Evolutionary conservation across 2,888 invertebrate species (phyloP), one percentile per base, ranked within the genome.

Genomic region (Thalpophila matura): DNA sequence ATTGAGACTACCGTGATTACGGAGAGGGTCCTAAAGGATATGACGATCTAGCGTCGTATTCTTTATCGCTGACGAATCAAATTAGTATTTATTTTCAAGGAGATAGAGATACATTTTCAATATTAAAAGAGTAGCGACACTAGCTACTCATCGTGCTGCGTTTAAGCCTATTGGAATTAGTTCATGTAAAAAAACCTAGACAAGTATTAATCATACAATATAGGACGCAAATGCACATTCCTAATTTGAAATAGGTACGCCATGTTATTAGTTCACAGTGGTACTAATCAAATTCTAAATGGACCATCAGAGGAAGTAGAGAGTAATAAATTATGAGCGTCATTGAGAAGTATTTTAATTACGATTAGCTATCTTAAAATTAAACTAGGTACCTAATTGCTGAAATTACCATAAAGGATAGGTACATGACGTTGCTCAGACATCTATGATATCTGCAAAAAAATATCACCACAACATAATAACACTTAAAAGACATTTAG

Each of bases 401-500:
- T 26, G 16, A 35, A 27, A 43, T 16, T n/a, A 22, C 14, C 9
- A 33, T 31, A 18, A 12, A 53, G 35, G 2, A 16, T 1, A 40
- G n/a, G 1, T 2, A 27, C 6, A 9, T 51, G 14, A 20, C 22
- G 33, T 31, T 14, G 16, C 0, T 1, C 4, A 33, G 12, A 22
- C 18, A 22, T 24, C 24, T 22, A 7, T 33, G 46, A 46, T 45
- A 38, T 42, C 14, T 24, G 22, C 9, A n/a, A 18, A 54, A 55
- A 55, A 54, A 64, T 2, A 55, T 45, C 22, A 24, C 33, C 9
- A 24, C 14, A 40, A 16, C 4, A 46, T 46, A 14, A 59, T 22
- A 49, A 46, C 43, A 55, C 33, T 61, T 46, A 40, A 47, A 29
- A 68, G 45, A 56, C 62, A 69, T 51, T 55, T 56, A 68, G 24